Evolutionary conservation across 37 sponge, comb jelly and placozoan genomes (phyloP), one percentile per base, ranked within the genome.

Genomic region (Ianthella basta): DNA sequence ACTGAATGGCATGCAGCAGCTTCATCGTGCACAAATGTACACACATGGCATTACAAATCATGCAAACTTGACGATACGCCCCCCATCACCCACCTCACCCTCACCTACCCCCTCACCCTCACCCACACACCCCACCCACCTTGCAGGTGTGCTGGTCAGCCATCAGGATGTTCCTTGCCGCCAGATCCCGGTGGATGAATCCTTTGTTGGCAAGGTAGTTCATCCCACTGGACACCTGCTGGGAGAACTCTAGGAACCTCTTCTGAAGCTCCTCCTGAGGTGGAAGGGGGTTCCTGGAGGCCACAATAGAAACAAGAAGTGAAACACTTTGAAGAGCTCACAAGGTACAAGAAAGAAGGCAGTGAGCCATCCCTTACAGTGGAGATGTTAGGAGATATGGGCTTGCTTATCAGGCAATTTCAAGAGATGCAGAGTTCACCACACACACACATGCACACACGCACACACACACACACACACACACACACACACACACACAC

Each of bases 151-250:
- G 60, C 4, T 91, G 82, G 14, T 85, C 81, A 40, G 81, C 60
- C 39, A 91, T 72, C 24, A 91, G 77, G 29, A 91, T 85, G 55
- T 91, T 91, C 88, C 92, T 91, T n/a, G 92, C 92, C 44, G 92
- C 92, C 59, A 91, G 82, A 59, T 91, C 92, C 82, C 92, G 85
- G 88, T 91, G 92, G 32, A 91, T 54, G 53, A 91, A 91, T 4
- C 44, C 65, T 38, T 85, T 91, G 41, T 57, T 74, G 29, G 88
- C 60, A 29, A 91, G 82, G 85, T 91, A 91, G 77, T 74, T 60
- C 92, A 91, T 87, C 15, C 88, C 92, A n/a, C 75, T 56, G n/a
- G 92, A 72, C 35, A 91, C 88, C 59, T 91, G 86, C 44, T 85
- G 81, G 33, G 78, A 39, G 40, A 75, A 75, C 25, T 24, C 78